These are phyloP conservation scores for Zaprionus lachaisei DNA, from an alignment of 1,140 invertebrate genomes.

Conservation along the genomic window DNA sequence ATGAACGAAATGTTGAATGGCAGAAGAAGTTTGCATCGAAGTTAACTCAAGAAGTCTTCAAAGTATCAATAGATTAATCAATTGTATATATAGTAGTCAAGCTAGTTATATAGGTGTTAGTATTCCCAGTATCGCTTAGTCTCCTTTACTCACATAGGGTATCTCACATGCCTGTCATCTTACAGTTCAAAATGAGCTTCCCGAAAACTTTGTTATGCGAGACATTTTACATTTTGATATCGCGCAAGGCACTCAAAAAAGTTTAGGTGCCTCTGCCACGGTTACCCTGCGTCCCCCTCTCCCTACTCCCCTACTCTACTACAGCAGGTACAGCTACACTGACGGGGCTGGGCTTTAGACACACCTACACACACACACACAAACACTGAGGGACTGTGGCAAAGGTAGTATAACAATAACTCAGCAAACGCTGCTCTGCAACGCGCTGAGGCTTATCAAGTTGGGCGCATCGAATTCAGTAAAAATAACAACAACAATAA, in stretches of 20 bases:
- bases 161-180: conserved; percentile 30
- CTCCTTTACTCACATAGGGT: conserved; percentile 11
- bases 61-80: background rate
- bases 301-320: background rate
- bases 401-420: conserved; percentile 72
- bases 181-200: background rate
- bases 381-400: conserved; percentile 11
- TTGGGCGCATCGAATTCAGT: conserved; percentile 77
- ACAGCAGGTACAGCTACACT: background rate
- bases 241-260: conserved; percentile 45
- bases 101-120: too few relatives aligned
- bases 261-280: conserved; percentile 19
- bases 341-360: conserved; percentile 45
- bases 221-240: conserved; percentile 55
- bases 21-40: background rate
- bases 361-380: conserved; percentile 63
- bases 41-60: background rate
- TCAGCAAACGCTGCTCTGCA: conserved; percentile 35
- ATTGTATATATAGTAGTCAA: background rate
- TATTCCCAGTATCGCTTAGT: background rate
- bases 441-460: conserved; percentile 69
- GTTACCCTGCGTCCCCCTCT: background rate
- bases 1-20: background rate
- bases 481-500: conserved; percentile 42
- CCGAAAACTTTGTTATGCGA: conserved; percentile 46